Percentiles rank a stretch among this genome's conserved stretches.
phyloP scores from a whole-genome alignment of 2,797 vertebrate species.

The Carcharodon carcharias region DNA sequence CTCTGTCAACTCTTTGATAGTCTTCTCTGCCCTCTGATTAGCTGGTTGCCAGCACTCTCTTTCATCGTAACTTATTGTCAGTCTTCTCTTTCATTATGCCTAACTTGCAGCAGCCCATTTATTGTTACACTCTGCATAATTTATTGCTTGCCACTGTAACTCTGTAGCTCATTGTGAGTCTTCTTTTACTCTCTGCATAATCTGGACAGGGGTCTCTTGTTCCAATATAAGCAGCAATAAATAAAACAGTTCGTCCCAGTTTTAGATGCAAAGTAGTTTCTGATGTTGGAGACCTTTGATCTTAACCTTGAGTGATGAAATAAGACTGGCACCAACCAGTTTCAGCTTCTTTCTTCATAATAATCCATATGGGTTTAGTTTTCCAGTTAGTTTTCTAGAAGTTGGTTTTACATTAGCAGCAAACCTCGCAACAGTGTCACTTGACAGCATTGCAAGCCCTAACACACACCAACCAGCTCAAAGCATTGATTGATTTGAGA shows the following conservation, averaged over 20 bases:
- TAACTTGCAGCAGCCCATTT: background rate
- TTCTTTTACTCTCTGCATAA: background rate
- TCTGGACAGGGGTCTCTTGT: background rate
- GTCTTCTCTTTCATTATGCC: background rate
- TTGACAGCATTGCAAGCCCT: background rate
- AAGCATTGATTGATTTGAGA: background rate
- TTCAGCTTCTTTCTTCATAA: background rate
- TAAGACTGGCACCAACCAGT: background rate
- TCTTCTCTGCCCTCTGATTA: background rate
- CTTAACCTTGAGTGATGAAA: background rate
- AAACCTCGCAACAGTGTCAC: background rate
- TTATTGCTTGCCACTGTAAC: background rate
- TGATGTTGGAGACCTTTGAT: background rate
- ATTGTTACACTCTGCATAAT: background rate
- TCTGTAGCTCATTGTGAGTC: background rate
- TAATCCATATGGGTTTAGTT: background rate
- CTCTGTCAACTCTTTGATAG: background rate
- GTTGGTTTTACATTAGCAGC: background rate
- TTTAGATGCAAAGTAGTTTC: background rate
- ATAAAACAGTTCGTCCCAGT: background rate
- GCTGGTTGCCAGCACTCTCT: background rate
- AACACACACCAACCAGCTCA: background rate
- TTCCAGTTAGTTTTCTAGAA: background rate
- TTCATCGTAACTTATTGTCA: background rate
- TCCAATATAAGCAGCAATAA: background rate